Evolutionary conservation across 2,113 vertebrate genomes (phyloP).

Genomic region (Delphinapterus leucas): DNA sequence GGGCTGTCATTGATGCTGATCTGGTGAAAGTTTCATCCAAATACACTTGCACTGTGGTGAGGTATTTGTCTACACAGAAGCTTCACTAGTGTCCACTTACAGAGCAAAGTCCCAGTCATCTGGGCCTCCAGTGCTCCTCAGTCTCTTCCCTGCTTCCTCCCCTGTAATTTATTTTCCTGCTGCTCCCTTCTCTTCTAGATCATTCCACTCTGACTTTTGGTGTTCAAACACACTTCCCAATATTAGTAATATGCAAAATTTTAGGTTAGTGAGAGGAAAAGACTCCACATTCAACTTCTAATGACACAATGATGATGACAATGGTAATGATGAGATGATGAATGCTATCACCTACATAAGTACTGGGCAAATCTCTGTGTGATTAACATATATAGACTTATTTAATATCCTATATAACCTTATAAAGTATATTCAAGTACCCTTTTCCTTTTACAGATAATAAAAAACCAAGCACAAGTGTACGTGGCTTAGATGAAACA

Average conservation of each 20-base stretch:
- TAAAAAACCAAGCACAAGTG: not conserved
- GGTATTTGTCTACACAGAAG: fast-evolving
- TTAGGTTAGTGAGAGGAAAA: not conserved
- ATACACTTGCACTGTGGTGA: not conserved
- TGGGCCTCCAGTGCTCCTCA: too few species aligned
- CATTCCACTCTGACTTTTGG: not conserved
- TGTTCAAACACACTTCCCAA: not conserved
- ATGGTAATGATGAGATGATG: not conserved
- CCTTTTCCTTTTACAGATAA: not conserved
- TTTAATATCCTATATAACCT: not conserved
- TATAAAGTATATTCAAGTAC: not conserved
- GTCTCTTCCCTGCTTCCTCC: not conserved
- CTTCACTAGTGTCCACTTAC: not conserved
- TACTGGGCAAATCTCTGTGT: not conserved
- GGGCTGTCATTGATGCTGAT: not conserved
- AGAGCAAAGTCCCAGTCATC: too few species aligned
- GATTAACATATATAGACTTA: not conserved
- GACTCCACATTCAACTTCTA: not conserved
- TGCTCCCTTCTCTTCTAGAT: not conserved
- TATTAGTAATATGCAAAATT: not conserved
- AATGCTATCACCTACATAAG: not conserved
- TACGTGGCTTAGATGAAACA: not conserved
- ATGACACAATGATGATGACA: not conserved
- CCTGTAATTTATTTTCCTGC: not conserved
- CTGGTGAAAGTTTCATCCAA: not conserved